These are phyloP conservation scores for Pristionchus pacificus DNA, from an alignment of 1,140 invertebrate genomes.

Conservation along the genomic window DNA sequence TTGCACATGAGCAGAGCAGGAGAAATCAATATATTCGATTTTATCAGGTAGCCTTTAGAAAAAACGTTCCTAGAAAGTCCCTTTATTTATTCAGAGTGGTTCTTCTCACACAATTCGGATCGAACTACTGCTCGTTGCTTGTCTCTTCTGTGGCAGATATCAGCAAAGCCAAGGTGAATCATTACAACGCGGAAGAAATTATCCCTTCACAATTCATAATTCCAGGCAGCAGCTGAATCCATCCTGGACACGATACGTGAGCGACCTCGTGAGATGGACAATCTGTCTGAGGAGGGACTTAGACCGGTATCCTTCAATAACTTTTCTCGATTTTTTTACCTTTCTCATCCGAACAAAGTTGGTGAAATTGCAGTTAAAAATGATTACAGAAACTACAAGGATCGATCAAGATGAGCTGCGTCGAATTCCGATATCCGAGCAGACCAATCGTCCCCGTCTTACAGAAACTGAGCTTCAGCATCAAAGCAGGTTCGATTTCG, in stretches of 20 bases:
- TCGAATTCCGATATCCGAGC: slow-evolving; percentile 58
- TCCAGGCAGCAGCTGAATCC: slow-evolving; percentile 40
- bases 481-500: slow-evolving; percentile 29
- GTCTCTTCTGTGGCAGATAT: slow-evolving; percentile 52
- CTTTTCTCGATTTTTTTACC: no score
- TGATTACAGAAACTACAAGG: slow-evolving; percentile 46
- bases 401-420: slow-evolving; percentile 46
- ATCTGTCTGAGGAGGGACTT: slow-evolving; percentile 52
- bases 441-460: slow-evolving; percentile 56
- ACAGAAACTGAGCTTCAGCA: slow-evolving; percentile 47
- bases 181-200: not conserved
- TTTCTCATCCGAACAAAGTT: not conserved
- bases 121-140: slow-evolving; percentile 53
- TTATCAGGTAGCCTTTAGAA: slow-evolving; percentile 37
- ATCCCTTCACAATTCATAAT: not conserved
- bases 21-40: slow-evolving; percentile 53
- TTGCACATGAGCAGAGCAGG: slow-evolving; percentile 53
- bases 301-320: slow-evolving; percentile 40
- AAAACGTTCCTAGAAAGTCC: slow-evolving; percentile 14
- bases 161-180: slow-evolving; percentile 41
- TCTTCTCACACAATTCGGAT: slow-evolving; percentile 52
- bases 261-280: slow-evolving; percentile 49
- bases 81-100: slow-evolving; percentile 41
- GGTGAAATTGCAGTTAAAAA: slow-evolving; percentile 4
- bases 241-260: slow-evolving; percentile 48